Conservation (phyloP, 2,797 vertebrate genomes). For the Micromesistius poutassou region DNA sequence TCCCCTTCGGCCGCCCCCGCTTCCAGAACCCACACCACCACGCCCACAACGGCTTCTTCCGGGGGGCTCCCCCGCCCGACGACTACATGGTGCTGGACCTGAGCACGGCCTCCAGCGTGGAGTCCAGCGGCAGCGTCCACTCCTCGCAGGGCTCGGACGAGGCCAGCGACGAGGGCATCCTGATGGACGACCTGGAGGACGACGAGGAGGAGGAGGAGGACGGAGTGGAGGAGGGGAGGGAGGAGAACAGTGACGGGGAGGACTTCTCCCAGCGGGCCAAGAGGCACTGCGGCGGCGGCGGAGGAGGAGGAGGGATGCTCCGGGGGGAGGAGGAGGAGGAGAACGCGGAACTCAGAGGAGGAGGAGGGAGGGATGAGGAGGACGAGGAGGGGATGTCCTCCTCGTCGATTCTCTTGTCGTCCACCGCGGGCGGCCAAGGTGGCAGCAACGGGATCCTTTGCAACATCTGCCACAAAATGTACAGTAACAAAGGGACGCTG, state of each 20-base stretch:
- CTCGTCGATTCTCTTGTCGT: constrained; percentile 81
- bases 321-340: constrained; percentile 66
- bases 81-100: constrained; percentile 96
- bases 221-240: constrained; percentile 68
- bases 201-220: constrained; percentile 63
- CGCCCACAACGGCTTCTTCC: constrained; percentile 77
- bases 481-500: constrained; percentile 99
- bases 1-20: constrained; percentile 50
- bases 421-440: constrained; percentile 79
- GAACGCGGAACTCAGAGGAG: constrained; percentile 46
- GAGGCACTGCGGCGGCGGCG: constrained; percentile 43
- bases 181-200: constrained; percentile 89
- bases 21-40: constrained; percentile 59
- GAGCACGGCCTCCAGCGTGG: constrained; percentile 94
- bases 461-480: constrained; percentile 99
- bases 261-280: constrained; percentile 79
- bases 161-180: constrained; percentile 95
- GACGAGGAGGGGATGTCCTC: constrained; percentile 58
- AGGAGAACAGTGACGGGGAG: constrained; percentile 85
- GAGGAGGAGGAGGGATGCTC: constrained; percentile 60
- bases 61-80: constrained; percentile 80
- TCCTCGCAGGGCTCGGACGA: constrained; percentile 94
- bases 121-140: constrained; percentile 93
- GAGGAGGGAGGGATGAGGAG: constrained; percentile 23
- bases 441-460: constrained; percentile 89